phyloP scores from a whole-genome alignment of 2,888 invertebrate genomes.

The Julus scandinavius region DNA sequence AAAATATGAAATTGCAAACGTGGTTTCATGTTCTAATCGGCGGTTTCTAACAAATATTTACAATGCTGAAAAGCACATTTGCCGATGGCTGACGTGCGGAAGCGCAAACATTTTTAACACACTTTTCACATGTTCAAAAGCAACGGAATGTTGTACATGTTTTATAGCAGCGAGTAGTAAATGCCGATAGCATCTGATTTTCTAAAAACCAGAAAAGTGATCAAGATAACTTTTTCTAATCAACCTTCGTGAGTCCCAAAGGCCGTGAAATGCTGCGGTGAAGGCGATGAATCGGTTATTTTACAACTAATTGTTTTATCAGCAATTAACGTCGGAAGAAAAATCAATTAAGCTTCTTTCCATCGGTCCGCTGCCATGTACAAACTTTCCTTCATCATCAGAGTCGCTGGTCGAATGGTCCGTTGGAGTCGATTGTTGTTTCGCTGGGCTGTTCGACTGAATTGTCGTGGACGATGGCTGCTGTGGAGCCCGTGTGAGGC shows the following conservation, averaged over 20 bases:
- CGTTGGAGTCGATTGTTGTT: not conserved
- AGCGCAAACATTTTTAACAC: not conserved
- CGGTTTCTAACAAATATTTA: not conserved
- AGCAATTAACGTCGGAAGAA: constrained; percentile 23
- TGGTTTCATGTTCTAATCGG: not conserved
- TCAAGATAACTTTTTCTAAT: not conserved
- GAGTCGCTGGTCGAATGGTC: constrained; percentile 31
- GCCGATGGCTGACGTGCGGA: not conserved
- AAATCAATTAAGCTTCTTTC: constrained; percentile 38
- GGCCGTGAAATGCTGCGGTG: not conserved
- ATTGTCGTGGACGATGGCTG: not conserved
- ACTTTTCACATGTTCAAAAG: not conserved
- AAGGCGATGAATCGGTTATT: not conserved
- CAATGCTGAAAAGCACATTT: not conserved
- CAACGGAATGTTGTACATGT: not conserved
- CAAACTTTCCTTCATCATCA: not conserved
- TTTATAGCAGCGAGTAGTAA: not conserved
- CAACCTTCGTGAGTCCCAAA: not conserved
- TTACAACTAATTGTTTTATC: not conserved
- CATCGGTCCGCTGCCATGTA: not conserved
- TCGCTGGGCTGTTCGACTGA: not conserved
- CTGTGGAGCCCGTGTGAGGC: not conserved
- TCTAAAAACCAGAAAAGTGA: not conserved
- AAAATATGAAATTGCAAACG: constrained; percentile 4
- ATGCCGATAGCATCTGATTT: not conserved